phyloP scores from a whole-genome alignment of 2,113 vertebrate species.

The Xiphophorus couchianus region DNA sequence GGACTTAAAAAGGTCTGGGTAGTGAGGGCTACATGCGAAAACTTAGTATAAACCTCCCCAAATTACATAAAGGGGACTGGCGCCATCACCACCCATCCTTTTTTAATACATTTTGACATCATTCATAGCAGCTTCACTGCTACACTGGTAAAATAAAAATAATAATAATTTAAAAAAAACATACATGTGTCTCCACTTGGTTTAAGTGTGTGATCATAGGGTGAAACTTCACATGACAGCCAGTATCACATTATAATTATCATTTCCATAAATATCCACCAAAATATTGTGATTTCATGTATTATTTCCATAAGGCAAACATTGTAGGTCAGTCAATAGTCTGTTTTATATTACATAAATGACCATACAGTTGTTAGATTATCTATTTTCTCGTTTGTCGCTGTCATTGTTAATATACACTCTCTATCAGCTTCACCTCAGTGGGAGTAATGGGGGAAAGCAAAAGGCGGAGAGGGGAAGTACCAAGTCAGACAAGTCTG shows the following conservation, averaged over 20 bases:
- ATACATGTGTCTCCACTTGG: constrained; percentile 35
- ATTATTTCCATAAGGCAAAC: constrained; percentile 76
- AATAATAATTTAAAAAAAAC: constrained; percentile 23
- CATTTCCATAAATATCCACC: constrained; percentile 64
- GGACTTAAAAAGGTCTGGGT: constrained; percentile 55
- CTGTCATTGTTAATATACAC: constrained; percentile 65
- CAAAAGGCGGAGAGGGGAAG: constrained; percentile 26
- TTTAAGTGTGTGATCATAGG: constrained; percentile 48
- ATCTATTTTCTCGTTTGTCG: constrained; percentile 65
- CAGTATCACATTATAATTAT: constrained; percentile 49
- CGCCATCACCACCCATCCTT: constrained; percentile 62
- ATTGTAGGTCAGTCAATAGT: constrained; percentile 71
- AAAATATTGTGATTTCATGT: constrained; percentile 54
- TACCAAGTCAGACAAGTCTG: constrained; percentile 66
- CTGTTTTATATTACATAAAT: constrained; percentile 62
- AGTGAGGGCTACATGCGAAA: constrained; percentile 68
- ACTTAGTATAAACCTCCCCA: constrained; percentile 64
- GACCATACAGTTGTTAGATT: constrained; percentile 66
- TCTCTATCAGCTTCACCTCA: constrained; percentile 57
- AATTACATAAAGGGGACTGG: constrained; percentile 64
- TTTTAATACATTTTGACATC: constrained; percentile 81
- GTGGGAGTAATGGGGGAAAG: constrained; percentile 44
- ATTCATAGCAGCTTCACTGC: constrained; percentile 76
- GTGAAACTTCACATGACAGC: constrained; percentile 64
- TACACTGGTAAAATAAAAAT: constrained; percentile 61